Conservation (phyloP, 2,797 vertebrate species). For the Xenentodon cancila region DNA sequence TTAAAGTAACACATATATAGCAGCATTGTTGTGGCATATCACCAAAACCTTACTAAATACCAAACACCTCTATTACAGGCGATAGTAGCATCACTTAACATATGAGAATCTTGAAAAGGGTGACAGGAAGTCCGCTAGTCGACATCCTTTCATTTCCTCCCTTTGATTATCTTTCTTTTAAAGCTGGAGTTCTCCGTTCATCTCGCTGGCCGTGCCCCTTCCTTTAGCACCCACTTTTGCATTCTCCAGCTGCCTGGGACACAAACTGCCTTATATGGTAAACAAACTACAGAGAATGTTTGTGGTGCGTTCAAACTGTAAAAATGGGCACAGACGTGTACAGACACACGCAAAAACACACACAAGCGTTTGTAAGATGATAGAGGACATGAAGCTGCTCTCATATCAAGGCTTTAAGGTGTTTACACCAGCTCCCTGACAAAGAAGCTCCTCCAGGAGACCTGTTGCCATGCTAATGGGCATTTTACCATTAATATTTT, state of each 20-base stretch:
- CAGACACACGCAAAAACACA: constrained; percentile 4
- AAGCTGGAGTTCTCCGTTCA: constrained; percentile 50
- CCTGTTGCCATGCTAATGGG: not conserved
- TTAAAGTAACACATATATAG: not conserved
- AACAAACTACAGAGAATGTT: constrained; percentile 82
- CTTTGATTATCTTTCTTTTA: constrained; percentile 67
- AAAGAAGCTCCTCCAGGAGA: not conserved
- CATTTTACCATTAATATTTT: not conserved
- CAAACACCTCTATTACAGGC: not conserved
- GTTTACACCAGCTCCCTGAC: constrained; percentile 27
- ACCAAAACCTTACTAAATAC: not conserved
- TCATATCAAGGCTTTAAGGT: constrained; percentile 42
- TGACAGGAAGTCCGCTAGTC: constrained; percentile 74
- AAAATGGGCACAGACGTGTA: not conserved
- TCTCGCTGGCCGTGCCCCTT: constrained; percentile 77
- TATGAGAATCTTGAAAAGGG: constrained; percentile 50
- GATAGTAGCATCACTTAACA: not conserved
- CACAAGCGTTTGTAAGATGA: constrained; percentile 1
- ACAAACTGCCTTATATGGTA: constrained; percentile 85
- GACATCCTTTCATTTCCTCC: constrained; percentile 78
- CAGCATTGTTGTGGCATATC: not conserved
- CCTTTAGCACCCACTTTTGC: constrained; percentile 77
- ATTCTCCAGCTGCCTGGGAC: constrained; percentile 76
- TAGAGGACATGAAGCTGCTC: constrained; percentile 21
- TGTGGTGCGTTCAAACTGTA: constrained; percentile 80